phyloP scores from a whole-genome alignment of 2,113 vertebrate genomes.

The Chaetorhynchus papuensis region DNA sequence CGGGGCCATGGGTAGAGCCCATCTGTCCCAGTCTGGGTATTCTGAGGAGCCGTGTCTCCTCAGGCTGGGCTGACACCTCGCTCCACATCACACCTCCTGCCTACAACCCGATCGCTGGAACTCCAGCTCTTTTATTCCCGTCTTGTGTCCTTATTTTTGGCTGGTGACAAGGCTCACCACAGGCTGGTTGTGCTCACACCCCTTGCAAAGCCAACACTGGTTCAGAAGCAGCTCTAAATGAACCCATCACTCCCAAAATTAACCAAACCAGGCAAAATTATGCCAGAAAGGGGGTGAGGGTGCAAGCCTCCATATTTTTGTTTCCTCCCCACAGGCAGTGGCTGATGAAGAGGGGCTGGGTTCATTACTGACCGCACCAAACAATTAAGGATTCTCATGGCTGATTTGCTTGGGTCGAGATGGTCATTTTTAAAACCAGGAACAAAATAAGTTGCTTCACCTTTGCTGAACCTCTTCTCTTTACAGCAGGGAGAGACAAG shows the following conservation, averaged over 20 bases:
- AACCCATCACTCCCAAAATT: background rate
- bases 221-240: background rate
- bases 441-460: background rate
- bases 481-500: conserved; percentile 20
- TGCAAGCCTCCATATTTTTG: background rate
- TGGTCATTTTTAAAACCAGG: conserved; percentile 18
- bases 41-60: background rate
- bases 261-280: background rate
- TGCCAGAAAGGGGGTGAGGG: background rate
- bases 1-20: fast-evolving
- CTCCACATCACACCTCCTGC: background rate
- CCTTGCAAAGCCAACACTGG: background rate
- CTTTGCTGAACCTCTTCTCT: conserved; percentile 39
- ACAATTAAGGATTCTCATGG: background rate
- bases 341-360: background rate
- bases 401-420: background rate
- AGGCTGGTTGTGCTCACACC: background rate
- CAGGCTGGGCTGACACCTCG: background rate
- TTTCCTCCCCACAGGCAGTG: background rate
- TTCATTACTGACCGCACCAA: background rate
- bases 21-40: fast-evolving
- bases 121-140: background rate
- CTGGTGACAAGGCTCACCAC: background rate
- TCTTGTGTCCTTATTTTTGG: fast-evolving
- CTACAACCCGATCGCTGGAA: background rate